Percentiles rank a stretch among this genome's conserved stretches.
These are phyloP conservation scores for Drosophila basisetae DNA, from an alignment of 2,888 invertebrate species.

Conservation along the genomic window DNA sequence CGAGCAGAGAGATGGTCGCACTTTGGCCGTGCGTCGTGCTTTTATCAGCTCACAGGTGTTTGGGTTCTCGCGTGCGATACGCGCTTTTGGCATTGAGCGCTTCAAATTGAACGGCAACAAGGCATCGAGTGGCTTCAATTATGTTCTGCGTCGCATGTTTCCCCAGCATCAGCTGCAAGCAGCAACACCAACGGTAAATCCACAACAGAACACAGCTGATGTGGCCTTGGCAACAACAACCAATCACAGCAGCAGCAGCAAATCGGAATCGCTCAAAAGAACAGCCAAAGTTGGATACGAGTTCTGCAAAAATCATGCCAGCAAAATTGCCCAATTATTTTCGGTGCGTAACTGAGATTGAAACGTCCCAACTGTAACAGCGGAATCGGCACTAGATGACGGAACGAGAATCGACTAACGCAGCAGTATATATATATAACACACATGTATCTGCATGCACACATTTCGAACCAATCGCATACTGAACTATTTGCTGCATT, in stretches of 20 bases:
- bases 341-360: conserved; percentile 83
- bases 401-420: conserved; percentile 13
- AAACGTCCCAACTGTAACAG: background rate
- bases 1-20: conserved; percentile 90
- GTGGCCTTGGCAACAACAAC: conserved; percentile 12
- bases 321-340: conserved; percentile 84
- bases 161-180: conserved; percentile 80
- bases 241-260: conserved; percentile 56
- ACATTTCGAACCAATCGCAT: conserved; percentile 54
- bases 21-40: conserved; percentile 92
- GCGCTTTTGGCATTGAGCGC: conserved; percentile 95
- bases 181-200: conserved; percentile 12
- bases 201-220: conserved; percentile 3
- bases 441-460: conserved; percentile 14
- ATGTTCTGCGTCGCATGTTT: conserved; percentile 91
- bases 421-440: conserved; percentile 18
- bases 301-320: conserved; percentile 88
- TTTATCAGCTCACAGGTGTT: conserved; percentile 96
- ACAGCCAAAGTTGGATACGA: conserved; percentile 93
- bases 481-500: conserved; percentile 60
- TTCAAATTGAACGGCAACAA: conserved; percentile 94
- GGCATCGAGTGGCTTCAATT: conserved; percentile 94
- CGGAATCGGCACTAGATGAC: background rate
- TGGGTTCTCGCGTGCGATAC: conserved; percentile 94
- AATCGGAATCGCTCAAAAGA: conserved; percentile 88